These are phyloP conservation scores for Tipula vernalis DNA, from an alignment of 2,888 invertebrate genomes.

Conservation along the genomic window DNA sequence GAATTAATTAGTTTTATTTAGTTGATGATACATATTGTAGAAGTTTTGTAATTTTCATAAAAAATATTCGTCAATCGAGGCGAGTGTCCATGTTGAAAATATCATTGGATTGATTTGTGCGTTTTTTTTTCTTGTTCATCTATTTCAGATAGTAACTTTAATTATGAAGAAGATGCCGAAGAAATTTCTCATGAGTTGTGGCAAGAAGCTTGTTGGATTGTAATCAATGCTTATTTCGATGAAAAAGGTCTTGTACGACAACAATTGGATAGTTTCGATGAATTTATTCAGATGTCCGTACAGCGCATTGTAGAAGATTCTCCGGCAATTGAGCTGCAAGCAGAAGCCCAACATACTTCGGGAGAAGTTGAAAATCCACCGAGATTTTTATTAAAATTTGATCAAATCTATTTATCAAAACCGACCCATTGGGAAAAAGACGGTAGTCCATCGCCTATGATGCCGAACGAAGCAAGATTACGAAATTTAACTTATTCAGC, in stretches of 20 bases:
- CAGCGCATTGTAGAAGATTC: conserved; percentile 99
- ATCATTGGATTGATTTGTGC: not conserved
- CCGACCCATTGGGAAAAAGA: conserved; percentile 99
- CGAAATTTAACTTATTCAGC: conserved; percentile 97
- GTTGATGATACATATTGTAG: not conserved
- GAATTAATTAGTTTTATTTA: not conserved
- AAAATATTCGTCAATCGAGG: not conserved
- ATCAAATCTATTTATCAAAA: conserved; percentile 97
- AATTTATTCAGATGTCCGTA: conserved; percentile 99
- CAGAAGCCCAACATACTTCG: conserved; percentile 92
- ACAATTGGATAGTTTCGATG: conserved; percentile 98
- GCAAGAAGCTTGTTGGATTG: conserved; percentile 99
- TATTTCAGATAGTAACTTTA: not conserved
- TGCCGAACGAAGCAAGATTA: conserved; percentile 98
- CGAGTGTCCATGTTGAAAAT: not conserved
- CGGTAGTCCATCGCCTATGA: conserved; percentile 98
- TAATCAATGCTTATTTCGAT: conserved; percentile 99
- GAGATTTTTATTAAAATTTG: conserved; percentile 88
- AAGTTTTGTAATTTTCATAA: not conserved
- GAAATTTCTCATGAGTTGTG: conserved; percentile 96
- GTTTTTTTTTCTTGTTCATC: not conserved
- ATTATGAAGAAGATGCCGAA: conserved; percentile 68
- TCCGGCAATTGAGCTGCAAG: conserved; percentile 92
- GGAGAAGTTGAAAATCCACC: conserved; percentile 89
- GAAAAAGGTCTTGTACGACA: conserved; percentile 99